Percentiles rank a stretch among this genome's conserved stretches.
These are phyloP conservation scores for Pseudomyrmex concolor DNA, from an alignment of 1,140 invertebrate species.

Conservation along the genomic window DNA sequence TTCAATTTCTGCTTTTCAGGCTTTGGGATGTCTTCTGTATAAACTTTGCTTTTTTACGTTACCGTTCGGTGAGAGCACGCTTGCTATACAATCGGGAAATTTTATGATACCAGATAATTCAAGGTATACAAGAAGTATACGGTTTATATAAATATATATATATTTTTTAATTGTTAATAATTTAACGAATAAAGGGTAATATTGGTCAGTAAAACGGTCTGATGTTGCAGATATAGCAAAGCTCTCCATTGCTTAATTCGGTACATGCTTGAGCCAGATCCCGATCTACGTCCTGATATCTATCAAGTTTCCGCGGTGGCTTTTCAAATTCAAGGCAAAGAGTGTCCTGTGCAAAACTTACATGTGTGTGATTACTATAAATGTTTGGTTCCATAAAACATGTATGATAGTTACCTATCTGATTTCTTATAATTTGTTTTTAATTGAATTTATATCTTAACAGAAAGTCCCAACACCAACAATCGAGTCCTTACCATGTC, in stretches of 20 bases:
- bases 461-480: slow-evolving; percentile 89
- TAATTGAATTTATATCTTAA: slow-evolving; percentile 50
- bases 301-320: slow-evolving; percentile 94
- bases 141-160: not conserved
- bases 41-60: slow-evolving; percentile 96
- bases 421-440: not conserved
- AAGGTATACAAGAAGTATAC: slow-evolving; percentile 85
- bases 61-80: slow-evolving; percentile 96
- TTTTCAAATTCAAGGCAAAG: slow-evolving; percentile 90
- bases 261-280: slow-evolving; percentile 94
- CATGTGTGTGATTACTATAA: slow-evolving; percentile 87
- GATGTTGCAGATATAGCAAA: slow-evolving; percentile 80
- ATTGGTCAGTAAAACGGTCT: slow-evolving; percentile 17
- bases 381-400: not conserved
- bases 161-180: not conserved
- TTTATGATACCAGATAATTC: slow-evolving; percentile 95
- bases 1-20: slow-evolving; percentile 86
- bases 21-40: slow-evolving; percentile 95
- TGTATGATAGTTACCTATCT: not conserved
- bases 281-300: slow-evolving; percentile 94
- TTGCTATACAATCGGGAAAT: slow-evolving; percentile 96
- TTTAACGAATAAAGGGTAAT: not conserved
- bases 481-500: slow-evolving; percentile 88
- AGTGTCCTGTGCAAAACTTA: slow-evolving; percentile 93
- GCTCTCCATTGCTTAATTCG: slow-evolving; percentile 86